Percentiles rank a stretch among this genome's conserved stretches.
Evolutionary conservation across 2,888 invertebrate genomes (phyloP).

Genomic region (Catocala sponsa): DNA sequence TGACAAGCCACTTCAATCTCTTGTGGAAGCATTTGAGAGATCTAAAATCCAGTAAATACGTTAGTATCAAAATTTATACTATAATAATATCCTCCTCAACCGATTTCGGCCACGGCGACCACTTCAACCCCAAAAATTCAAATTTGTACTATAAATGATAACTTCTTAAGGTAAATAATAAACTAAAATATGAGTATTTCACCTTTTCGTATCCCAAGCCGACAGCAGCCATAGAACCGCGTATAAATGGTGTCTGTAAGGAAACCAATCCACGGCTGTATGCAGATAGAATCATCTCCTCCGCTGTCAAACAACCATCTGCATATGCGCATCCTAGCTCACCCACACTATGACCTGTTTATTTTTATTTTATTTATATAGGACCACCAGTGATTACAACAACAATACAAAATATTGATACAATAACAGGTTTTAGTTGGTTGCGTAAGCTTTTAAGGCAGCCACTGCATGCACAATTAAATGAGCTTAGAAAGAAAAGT

Average conservation of each 20-base stretch:
- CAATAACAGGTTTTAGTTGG: too few relatives aligned
- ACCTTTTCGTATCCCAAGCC: conserved; percentile 88
- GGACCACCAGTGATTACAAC: too few relatives aligned
- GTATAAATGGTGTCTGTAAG: conserved; percentile 88
- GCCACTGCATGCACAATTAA: too few relatives aligned
- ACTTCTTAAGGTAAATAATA: too few relatives aligned
- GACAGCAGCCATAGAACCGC: conserved; percentile 95
- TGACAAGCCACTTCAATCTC: conserved; percentile 93
- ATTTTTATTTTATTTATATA: background rate
- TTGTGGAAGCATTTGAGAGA: conserved; percentile 79
- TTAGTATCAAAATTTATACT: too few relatives aligned
- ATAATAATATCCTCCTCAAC: too few relatives aligned
- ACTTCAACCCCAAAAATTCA: too few relatives aligned
- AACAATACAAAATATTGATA: too few relatives aligned
- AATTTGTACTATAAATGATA: too few relatives aligned
- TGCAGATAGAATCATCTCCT: conserved; percentile 93
- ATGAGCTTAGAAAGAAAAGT: too few relatives aligned
- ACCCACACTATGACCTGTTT: conserved; percentile 88
- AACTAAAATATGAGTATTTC: conserved; percentile 19
- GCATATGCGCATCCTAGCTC: conserved; percentile 97
- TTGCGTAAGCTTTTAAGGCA: too few relatives aligned
- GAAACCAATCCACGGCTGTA: conserved; percentile 92
- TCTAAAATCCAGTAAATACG: conserved; percentile 49
- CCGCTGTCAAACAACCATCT: conserved; percentile 94
- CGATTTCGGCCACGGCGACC: too few relatives aligned